Evolutionary conservation across 2,113 vertebrate genomes (phyloP), one percentile per base, ranked within the genome.

Genomic region (Lepus americanus): DNA sequence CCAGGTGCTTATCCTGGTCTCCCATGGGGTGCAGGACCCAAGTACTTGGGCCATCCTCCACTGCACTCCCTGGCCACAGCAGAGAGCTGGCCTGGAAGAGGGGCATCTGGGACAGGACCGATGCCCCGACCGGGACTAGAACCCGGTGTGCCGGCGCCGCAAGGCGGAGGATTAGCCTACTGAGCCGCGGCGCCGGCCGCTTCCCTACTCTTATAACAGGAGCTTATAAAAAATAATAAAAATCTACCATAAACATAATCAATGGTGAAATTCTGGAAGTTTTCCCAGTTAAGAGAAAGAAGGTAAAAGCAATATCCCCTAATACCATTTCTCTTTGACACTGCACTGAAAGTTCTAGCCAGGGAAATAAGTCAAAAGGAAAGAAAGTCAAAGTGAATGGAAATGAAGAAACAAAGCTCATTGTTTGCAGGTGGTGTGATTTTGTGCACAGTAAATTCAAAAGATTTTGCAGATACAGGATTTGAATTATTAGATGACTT

Each of bases 181-280:
- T n/a, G n/a, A n/a, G n/a, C n/a, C n/a, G n/a, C n/a, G n/a, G n/a
- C n/a, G n/a, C n/a, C n/a, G n/a, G n/a, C n/a, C n/a, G n/a, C n/a
- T n/a, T n/a, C n/a, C n/a, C n/a, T n/a, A n/a, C n/a, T n/a, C n/a
- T 87, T 51, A 77, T 74, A 77, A 85, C 5, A 77, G 64, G n/a
- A 87, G 73, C 73, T 95, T 89, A 44, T 20, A 13, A 27, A 86
- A 81, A 87, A 53, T 33, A 77, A 66, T 39, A 51, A 82, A 93
- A 82, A 81, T 64, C 3, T 59, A 51, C 0, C 79, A n/a, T 44
- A 70, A 89, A 49, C 20, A 69, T 88, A 77, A 53, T 89, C 70
- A 64, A 87, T 85, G 36, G 44, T 74, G 39, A 78, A 51, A 77
- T 81, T 92, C 84, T 82, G 36, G 51, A 55, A 74, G 23, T 20